Percentiles rank a stretch among this genome's conserved stretches.
phyloP scores from a whole-genome alignment of 1,140 invertebrate genomes.

The Bombus pyrosoma region DNA sequence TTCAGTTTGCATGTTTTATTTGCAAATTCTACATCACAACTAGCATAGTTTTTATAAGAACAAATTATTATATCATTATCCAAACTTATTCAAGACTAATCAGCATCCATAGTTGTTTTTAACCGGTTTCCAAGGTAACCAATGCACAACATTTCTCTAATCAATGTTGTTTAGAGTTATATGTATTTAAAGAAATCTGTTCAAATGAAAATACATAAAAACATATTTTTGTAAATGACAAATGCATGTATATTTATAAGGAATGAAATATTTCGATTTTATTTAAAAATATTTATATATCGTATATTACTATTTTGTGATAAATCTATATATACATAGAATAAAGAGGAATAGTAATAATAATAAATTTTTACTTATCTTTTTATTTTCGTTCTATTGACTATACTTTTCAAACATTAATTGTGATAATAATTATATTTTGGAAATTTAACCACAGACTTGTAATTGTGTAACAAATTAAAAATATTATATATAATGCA shows the following conservation, averaged over 20 bases:
- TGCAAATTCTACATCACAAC: slow-evolving; percentile 49
- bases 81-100: slow-evolving; percentile 52
- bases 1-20: slow-evolving; percentile 80
- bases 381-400: slow-evolving; percentile 24
- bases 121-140: slow-evolving; percentile 63
- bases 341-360: slow-evolving; percentile 5
- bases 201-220: not conserved
- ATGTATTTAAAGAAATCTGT: not conserved
- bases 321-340: slow-evolving; percentile 5
- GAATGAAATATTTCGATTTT: not conserved
- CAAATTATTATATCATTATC: slow-evolving; percentile 43
- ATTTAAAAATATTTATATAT: not conserved
- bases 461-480: not conserved
- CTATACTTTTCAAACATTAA: not conserved
- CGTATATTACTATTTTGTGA: not conserved
- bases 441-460: not conserved
- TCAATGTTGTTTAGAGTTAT: slow-evolving; percentile 37
- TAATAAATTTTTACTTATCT: slow-evolving; percentile 17
- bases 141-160: slow-evolving; percentile 50
- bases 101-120: slow-evolving; percentile 71
- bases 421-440: not conserved
- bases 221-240: not conserved
- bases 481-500: slow-evolving; percentile 3
- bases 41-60: slow-evolving; percentile 39
- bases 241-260: not conserved